Evolutionary conservation across 2,113 vertebrate genomes (phyloP), one percentile per base, ranked within the genome.

Genomic region (Coracopsis vasa): DNA sequence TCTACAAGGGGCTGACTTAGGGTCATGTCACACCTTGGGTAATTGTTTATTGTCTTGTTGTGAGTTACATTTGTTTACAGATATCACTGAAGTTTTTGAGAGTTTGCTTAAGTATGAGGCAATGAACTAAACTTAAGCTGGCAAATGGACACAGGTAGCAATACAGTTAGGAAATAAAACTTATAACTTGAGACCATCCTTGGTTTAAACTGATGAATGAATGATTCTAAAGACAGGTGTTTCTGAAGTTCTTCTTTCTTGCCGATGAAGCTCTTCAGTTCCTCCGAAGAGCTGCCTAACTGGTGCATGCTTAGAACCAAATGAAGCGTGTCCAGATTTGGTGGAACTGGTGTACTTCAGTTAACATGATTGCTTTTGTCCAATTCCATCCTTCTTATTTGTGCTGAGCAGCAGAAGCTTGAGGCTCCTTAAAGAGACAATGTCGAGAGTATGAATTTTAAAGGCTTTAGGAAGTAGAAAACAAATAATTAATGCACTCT

Each of bases 401-500:
- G 35, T 56, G 47, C n/a, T 69, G 48, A 50, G 80, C 31, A 44
- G 39, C 31, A 48, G 27, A 51, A 56, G 28, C 19, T 53, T 48
- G 56, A 71, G 41, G 60, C 37, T 65, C 66, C 58, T 72, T 82
- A 41, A 25, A 56, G 77, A 65, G 44, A 13, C 21, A 44, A 64
- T 44, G 41, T 71, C 79, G 77, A 87, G 48, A 67, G 37, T 24
- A 65, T 86, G 45, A 80, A 45, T n/a, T 90, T 72, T 58, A 75
- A 73, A 84, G 61, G 31, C 51, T 82, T 54, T 62, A 80, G 79
- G n/a, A 93, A 91, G 45, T 20, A 64, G 48, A 80, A 70, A 54
- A 71, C 35, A 35, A 60, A 42, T 77, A 80, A 80, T 86, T 75
- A 77, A 77, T 61, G 20, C 20, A 39, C 33, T 21, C 14, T 27